phyloP scores from a whole-genome alignment of 2,113 vertebrate species.

The Mugil cephalus region DNA sequence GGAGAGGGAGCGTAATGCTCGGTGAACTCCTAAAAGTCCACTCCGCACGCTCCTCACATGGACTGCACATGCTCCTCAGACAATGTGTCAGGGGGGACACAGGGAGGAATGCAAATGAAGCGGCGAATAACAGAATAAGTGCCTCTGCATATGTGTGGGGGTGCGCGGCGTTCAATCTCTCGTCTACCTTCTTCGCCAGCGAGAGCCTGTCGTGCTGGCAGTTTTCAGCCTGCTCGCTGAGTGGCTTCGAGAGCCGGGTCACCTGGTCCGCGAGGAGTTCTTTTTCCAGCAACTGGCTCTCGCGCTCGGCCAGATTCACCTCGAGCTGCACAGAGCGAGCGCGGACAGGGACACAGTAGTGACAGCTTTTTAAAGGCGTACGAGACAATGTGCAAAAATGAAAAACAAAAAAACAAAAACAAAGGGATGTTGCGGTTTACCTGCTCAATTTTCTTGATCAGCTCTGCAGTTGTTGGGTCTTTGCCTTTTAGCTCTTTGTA shows the following conservation, averaged over 20 bases:
- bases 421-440: conserved; percentile 68
- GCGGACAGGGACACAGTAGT: neutral
- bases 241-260: conserved; percentile 81
- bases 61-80: conserved; percentile 37
- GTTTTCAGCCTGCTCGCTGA: conserved; percentile 72
- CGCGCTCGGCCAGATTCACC: conserved; percentile 84
- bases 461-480: conserved; percentile 84
- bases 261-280: conserved; percentile 89
- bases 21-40: conserved; percentile 39
- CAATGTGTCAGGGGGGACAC: neutral
- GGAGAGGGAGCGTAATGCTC: conserved; percentile 38
- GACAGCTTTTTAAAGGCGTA: conserved; percentile 4
- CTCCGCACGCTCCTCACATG: conserved; percentile 54
- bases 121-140: conserved; percentile 1
- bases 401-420: too few species aligned
- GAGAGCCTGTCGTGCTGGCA: conserved; percentile 83
- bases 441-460: conserved; percentile 88
- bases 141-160: neutral
- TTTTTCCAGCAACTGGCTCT: conserved; percentile 89
- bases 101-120: neutral
- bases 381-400: too few species aligned
- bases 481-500: conserved; percentile 83
- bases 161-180: neutral
- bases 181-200: conserved; percentile 87
- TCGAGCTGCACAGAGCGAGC: conserved; percentile 84